Evolutionary conservation across 2,113 vertebrate species (phyloP), one percentile per base, ranked within the genome.

Genomic region (Zootoca vivipara): DNA sequence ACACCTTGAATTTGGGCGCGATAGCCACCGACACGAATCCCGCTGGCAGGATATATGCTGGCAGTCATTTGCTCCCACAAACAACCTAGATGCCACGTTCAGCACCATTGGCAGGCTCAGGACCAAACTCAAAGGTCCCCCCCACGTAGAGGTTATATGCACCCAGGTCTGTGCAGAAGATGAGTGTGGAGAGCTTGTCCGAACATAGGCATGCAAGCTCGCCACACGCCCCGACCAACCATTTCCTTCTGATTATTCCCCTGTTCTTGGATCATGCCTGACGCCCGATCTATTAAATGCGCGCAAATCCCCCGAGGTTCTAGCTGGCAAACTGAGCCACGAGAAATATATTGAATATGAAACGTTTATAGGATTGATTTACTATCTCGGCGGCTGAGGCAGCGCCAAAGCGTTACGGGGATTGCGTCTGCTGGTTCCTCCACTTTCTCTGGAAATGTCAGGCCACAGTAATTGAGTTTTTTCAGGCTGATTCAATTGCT

Each of bases 401-500:
- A 35, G 75, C 69, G 81, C 87, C 85, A 22, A 87, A 87, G 78
- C 7, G 12, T 94, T 93, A 91, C 87, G 64, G 94, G 92, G 93
- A 93, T 0, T 62, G 87, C 26, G 9, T 86, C 78, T 52, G 70
- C 0, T 64, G 52, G 30, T 35, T 26, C 33, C 2, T 40, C 58
- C 79, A 65, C 65, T 40, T 92, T 83, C 93, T 88, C 92, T 90
- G 94, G 91, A 92, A 94, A 95, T 93, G 87, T 84, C 90, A 88
- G 16, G 2, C 56, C 69, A 3, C 12, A 1, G 78, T 93, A 92
- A 95, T 93, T 58, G 78, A 82, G 67, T 95, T 94, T 91, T 89
- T 52, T 10, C 46, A 56, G 38, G 86, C 86, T 94, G 35, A 93
- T 93, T 90, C 85, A 80, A 89, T 94, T 93, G 87, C 62, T 4